A percentile compares a stretch with the other conserved stretches of the same genome.
phyloP scores from a whole-genome alignment of 2,888 invertebrate genomes.

The Prosopocoilus inquinatus region DNA sequence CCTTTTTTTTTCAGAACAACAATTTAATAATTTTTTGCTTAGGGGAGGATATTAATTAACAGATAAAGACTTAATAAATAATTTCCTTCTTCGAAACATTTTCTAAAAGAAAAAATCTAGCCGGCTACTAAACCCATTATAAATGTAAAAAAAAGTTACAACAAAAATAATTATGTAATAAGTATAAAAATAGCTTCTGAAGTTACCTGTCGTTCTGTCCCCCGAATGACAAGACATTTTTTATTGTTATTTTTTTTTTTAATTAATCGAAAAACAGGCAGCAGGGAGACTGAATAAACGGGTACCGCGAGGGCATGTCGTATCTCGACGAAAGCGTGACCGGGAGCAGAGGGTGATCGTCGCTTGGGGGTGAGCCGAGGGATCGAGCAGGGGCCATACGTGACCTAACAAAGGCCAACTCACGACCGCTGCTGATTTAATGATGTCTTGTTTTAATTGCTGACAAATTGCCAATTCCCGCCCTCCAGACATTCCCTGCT shows the following conservation, averaged over 20 bases:
- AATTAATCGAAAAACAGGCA: not conserved
- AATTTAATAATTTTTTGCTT: too few relatives aligned
- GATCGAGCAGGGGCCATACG: conserved; percentile 43
- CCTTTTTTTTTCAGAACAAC: too few relatives aligned
- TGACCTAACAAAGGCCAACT: conserved; percentile 52
- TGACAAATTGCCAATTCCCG: conserved; percentile 52
- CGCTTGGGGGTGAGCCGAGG: conserved; percentile 25
- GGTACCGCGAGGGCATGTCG: conserved; percentile 58
- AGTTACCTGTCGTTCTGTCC: too few relatives aligned
- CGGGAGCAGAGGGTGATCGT: conserved; percentile 21
- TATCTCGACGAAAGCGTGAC: conserved; percentile 19
- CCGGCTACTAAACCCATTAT: too few relatives aligned
- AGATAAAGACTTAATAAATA: too few relatives aligned
- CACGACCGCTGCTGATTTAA: conserved; percentile 50
- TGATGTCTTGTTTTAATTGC: conserved; percentile 54
- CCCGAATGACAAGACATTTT: not conserved
- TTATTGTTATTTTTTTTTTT: conserved; percentile 4
- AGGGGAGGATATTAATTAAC: too few relatives aligned
- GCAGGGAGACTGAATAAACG: conserved; percentile 13
- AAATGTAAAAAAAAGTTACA: too few relatives aligned
- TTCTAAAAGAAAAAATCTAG: too few relatives aligned
- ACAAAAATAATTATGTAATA: too few relatives aligned
- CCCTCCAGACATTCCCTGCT: conserved; percentile 14
- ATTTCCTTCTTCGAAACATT: too few relatives aligned
- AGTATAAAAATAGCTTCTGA: too few relatives aligned